Percentiles rank a stretch among this genome's conserved stretches.
These are phyloP conservation scores for Plemyria rubiginata DNA, from an alignment of 2,888 invertebrate species.

Conservation along the genomic window DNA sequence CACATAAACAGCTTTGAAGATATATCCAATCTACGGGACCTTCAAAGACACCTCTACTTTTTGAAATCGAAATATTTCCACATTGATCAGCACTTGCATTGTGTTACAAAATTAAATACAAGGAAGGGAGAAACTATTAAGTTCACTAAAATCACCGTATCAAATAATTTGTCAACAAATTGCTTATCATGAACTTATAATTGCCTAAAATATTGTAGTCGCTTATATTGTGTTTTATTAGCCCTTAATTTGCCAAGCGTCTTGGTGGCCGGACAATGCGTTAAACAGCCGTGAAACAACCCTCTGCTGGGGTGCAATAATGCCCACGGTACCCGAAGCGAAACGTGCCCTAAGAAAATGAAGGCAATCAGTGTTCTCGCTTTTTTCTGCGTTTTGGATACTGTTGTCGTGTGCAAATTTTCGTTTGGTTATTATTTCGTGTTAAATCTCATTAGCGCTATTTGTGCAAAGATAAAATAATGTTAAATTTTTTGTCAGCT, in stretches of 20 bases:
- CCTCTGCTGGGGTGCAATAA: slow-evolving; percentile 30
- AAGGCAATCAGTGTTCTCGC: slow-evolving; percentile 70
- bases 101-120: too few relatives aligned
- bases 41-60: too few relatives aligned
- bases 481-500: slow-evolving; percentile 11
- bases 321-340: slow-evolving; percentile 57
- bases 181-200: too few relatives aligned
- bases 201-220: background rate
- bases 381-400: slow-evolving; percentile 54
- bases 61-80: too few relatives aligned
- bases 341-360: slow-evolving; percentile 78
- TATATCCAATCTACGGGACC: too few relatives aligned
- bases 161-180: too few relatives aligned
- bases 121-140: too few relatives aligned
- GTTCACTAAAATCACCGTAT: too few relatives aligned
- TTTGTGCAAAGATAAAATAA: slow-evolving; percentile 37
- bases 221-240: background rate
- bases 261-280: slow-evolving; percentile 5
- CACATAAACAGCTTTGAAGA: too few relatives aligned
- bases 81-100: too few relatives aligned
- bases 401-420: slow-evolving; percentile 57
- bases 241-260: background rate
- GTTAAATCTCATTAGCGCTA: slow-evolving; percentile 40
- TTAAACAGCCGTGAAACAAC: slow-evolving; percentile 10
- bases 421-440: slow-evolving; percentile 42